Conservation (phyloP, 2,113 vertebrate genomes). For the Pollimyrus isidori region DNA sequence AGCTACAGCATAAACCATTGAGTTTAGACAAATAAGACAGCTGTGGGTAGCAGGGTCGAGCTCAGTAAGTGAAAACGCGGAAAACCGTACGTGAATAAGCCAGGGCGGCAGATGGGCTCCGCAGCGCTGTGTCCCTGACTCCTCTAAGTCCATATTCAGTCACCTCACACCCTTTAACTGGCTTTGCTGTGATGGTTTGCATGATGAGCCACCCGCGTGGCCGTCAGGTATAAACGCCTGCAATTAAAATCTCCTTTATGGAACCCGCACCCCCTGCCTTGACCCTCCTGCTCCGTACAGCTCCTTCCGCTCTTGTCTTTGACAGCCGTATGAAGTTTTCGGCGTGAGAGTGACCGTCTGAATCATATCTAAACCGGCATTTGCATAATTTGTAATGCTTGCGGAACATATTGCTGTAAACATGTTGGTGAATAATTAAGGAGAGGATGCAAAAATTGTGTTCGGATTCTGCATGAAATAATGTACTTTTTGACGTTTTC, state of each 20-base stretch:
- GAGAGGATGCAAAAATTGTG: not conserved
- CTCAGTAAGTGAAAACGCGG: not conserved
- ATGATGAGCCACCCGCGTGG: not conserved
- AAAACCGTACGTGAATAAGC: not conserved
- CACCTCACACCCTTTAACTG: not conserved
- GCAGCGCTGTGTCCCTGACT: not conserved
- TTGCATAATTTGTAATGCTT: not conserved
- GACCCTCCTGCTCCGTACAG: not conserved
- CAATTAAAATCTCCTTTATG: not conserved
- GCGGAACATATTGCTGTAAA: not conserved
- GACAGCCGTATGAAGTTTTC: not conserved
- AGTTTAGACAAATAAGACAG: not conserved
- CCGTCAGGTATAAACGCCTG: not conserved
- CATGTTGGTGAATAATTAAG: not conserved
- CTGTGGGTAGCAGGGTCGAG: not conserved
- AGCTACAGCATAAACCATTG: not conserved
- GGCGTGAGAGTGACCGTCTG: not conserved
- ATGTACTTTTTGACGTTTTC: not conserved
- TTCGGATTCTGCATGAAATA: not conserved
- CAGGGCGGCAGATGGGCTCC: accelerated
- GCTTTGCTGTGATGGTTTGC: not conserved
- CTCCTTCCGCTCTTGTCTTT: not conserved
- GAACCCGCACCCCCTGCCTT: not conserved
- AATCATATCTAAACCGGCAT: not conserved
- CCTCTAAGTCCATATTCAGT: not conserved